Base-by-base conservation (phyloP, 2,797 vertebrate species). In the Triplophysa yarkandensis region DNA sequence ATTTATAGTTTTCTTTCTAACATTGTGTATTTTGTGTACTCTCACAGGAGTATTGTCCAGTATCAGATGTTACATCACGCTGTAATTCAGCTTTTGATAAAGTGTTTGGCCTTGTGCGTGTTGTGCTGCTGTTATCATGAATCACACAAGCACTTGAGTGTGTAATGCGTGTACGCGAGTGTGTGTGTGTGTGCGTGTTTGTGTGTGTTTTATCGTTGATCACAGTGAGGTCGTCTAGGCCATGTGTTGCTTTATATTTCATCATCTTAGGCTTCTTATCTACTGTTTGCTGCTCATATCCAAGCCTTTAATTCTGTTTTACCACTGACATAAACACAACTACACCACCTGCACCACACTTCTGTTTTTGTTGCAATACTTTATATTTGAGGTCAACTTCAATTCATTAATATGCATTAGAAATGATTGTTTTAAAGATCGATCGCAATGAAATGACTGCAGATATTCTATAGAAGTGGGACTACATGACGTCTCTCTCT, bases 231-330 rank as follows among this genome's bases (percentile, higher is more conserved):
- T 87, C 88, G 86, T 88, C 88, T 86, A 86, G 90, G 88, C 91
- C 89, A 88, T 89, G 87, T 90, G 90, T 90, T 92, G 91, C 91
- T 89, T 90, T 88, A 87, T 88, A 88, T 92, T 92, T 91, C 91
- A 92, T 92, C 91, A 92, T 89, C 86, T 86, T 74, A 76, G 74
- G 80, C 79, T 83, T 79, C 88, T 91, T 90, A 91, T 92, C 90
- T 90, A 79, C 86, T 87, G 84, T 89, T 90, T 87, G 87, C 87
- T 90, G 69, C 88, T 89, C 88, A 90, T 86, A 90, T 86, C 70
- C 82, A 80, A 87, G 83, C 81, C 87, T 85, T 86, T 90, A 91
- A 90, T 90, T 87, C 87, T 87, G 84, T 84, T 88, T 85, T 82
- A 86, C 83, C 84, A 82, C 81, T 80, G 75, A 74, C 50, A 76